Base-by-base conservation (phyloP, 2,113 vertebrate genomes). In the Rhodinocichla rosea region DNA sequence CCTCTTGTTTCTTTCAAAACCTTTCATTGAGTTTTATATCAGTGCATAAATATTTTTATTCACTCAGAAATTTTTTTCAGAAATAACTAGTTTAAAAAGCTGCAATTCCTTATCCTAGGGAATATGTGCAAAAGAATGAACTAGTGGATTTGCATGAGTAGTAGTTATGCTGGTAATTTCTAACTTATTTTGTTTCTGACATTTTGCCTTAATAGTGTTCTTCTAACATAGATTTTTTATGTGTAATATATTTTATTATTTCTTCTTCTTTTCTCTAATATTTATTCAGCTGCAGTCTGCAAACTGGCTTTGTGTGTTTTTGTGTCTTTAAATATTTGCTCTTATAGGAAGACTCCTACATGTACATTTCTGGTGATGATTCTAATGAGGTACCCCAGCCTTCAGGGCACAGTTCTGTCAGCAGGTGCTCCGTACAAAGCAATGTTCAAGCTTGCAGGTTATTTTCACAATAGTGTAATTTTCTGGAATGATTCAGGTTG, bases 241-340 rank as follows among this genome's bases (percentile, higher is more conserved):
- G 20, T 82, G 37, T 32, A 65, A 87, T 94, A 17, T 79, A 49
- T 94, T 95, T 90, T 70, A 79, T 86, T 80, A 81, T 94, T 95
- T 82, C 40, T 84, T 90, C 52, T 90, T 79, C n/a, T 52, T 71
- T 92, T 71, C 37, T 26, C 30, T 82, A 91, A 68, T 87, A 76
- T 95, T 95, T 96, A 82, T 91, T 95, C 94, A 92, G 62, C 83
- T 84, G 60, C 57, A 73, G 37, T 79, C 77, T 89, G 87, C 73
- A 95, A 91, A 94, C 62, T 64, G 65, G 6, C 40, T 87, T 82
- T 93, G 73, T 92, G 75, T 93, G 73, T 80, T 86, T 92, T 88
- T 87, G 22, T 83, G 73, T 67, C 80, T 59, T 96, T 75, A 94
- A 95, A 96, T 96, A 94, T 94, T 96, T 96, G 95, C 56, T 76